Base-by-base conservation (phyloP, 2,113 vertebrate genomes). In the Macquaria ambigua region DNA sequence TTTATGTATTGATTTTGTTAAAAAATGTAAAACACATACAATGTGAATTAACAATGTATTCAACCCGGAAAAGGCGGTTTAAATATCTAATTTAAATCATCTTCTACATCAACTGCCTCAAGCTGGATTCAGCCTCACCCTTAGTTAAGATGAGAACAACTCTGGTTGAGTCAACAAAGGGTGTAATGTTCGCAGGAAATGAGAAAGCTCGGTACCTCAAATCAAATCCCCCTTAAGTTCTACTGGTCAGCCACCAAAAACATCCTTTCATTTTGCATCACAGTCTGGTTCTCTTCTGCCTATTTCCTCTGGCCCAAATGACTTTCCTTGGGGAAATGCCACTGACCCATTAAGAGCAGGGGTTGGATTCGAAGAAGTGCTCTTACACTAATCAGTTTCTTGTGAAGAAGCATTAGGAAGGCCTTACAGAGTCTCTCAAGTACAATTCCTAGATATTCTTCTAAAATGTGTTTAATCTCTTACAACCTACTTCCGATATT, bases 161-260 rank as follows among this genome's bases (percentile, higher is more conserved):
- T 59, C 56, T 6, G 3, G 31, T 39, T 63, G 18, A 50, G 34
- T 70, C 43, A 62, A 75, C 18, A 37, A 74, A 74, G 46, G 6
- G 68, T 62, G 37, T 39, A 48, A n/a, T 63, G 64, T 77, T n/a
- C 14, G 9, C 48, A 73, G 80, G 72, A 77, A 77, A 72, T 43
- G 53, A 56, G 11, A 81, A 78, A 74, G 61, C 31, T 46, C n/a
- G 37, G 46, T 18, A 6, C 11, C 5, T 67, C 23, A 55, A n/a
- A 56, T 73, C 6, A 53, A 48, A 18, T 50, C 16, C 21, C 62
- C 46, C n/a, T 64, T 46, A 59, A 52, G 31, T 8, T 72, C 31
- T 55, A 12, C 43, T 8, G 25, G 14, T 10, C 21, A 23, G 21
- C 14, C 34, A 41, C 37, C 5, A 2, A 25, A 43, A 58, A 28